These are phyloP conservation scores for Sphaerophoria rueppellii DNA, from an alignment of 2,888 invertebrate genomes.

Conservation along the genomic window DNA sequence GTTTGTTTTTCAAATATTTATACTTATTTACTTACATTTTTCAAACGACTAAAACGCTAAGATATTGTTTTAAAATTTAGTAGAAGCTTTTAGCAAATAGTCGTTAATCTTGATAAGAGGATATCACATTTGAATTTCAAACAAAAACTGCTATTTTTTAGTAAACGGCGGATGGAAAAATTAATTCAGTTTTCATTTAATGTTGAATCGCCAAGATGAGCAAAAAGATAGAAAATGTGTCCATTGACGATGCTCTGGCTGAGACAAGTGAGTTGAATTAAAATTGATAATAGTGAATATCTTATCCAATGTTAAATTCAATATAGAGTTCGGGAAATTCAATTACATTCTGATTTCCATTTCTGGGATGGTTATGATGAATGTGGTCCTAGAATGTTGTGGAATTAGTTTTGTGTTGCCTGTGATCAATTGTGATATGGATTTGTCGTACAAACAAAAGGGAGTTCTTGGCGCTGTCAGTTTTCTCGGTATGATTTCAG, in stretches of 20 bases:
- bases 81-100: too few relatives aligned
- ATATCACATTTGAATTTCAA: too few relatives aligned
- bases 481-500: conserved; percentile 82
- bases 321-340: conserved; percentile 83
- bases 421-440: conserved; percentile 82
- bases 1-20: too few relatives aligned
- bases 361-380: conserved; percentile 83
- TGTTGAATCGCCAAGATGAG: not conserved
- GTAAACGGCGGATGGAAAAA: too few relatives aligned
- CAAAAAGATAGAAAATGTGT: conserved; percentile 7
- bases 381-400: conserved; percentile 82
- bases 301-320: not conserved
- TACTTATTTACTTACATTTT: too few relatives aligned
- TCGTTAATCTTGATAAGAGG: too few relatives aligned
- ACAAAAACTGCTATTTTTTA: too few relatives aligned
- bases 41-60: too few relatives aligned
- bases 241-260: conserved; percentile 63
- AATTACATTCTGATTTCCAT: conserved; percentile 82
- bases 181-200: too few relatives aligned
- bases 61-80: too few relatives aligned
- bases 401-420: conserved; percentile 83
- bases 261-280: conserved; percentile 50
- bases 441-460: conserved; percentile 80
- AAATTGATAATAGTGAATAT: not conserved
- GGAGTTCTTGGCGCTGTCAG: conserved; percentile 81